A percentile compares a stretch with the other conserved stretches of the same genome.
These are phyloP conservation scores for Cladopsammia gracilis DNA, from an alignment of 64 coral and sea anemone genomes.

Conservation along the genomic window DNA sequence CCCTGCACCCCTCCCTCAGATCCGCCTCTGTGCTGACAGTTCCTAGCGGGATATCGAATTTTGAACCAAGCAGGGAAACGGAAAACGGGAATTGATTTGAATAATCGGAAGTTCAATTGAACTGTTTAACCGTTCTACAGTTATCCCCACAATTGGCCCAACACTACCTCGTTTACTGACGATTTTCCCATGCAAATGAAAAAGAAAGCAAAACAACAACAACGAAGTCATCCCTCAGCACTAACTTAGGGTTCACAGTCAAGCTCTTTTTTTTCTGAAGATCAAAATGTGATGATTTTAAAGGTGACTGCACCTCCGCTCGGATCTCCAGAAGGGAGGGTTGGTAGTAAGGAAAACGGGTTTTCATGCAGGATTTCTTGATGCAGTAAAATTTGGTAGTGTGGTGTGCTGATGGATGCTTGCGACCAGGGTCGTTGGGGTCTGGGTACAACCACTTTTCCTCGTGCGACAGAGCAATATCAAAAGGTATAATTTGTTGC, in stretches of 20 bases:
- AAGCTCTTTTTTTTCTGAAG: not conserved
- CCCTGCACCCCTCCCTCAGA: too few species aligned
- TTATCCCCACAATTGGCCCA: too few species aligned
- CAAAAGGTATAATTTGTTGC: constrained; percentile 19
- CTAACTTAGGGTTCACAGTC: not conserved
- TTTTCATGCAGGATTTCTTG: constrained; percentile 12
- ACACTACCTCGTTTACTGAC: too few species aligned
- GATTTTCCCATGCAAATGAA: too few species aligned
- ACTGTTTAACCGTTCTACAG: too few species aligned
- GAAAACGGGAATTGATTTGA: too few species aligned
- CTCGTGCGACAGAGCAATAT: constrained; percentile 43
- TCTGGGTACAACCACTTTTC: constrained; percentile 60
- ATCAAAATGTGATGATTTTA: not conserved
- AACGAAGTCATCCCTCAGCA: too few species aligned
- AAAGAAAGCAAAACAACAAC: too few species aligned
- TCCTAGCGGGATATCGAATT: too few species aligned
- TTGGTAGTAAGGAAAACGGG: constrained; percentile 44
- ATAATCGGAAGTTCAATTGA: too few species aligned
- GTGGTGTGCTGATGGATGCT: constrained; percentile 18
- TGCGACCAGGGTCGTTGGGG: constrained; percentile 3
- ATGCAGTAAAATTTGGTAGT: constrained; percentile 51
- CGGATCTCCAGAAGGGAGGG: not conserved
- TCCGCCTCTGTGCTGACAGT: too few species aligned
- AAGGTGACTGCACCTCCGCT: not conserved
- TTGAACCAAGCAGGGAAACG: too few species aligned